Conservation (phyloP, 2,888 invertebrate species). For the Phytoseiulus persimilis region DNA sequence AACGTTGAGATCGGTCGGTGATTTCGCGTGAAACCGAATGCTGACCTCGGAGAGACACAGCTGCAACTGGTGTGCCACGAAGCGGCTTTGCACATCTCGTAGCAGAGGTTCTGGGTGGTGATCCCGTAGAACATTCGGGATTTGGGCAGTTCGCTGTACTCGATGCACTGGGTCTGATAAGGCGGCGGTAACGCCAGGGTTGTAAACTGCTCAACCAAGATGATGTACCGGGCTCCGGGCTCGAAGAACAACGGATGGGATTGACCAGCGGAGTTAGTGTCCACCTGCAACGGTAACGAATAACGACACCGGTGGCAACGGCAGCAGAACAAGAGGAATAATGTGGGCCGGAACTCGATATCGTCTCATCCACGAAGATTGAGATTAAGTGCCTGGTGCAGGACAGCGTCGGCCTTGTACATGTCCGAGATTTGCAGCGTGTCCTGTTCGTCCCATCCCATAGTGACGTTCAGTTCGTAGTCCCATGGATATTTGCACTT, state of each 20-base stretch:
- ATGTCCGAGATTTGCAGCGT: slow-evolving; percentile 33
- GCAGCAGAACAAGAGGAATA: not conserved
- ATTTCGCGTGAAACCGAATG: not conserved
- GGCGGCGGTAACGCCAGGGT: slow-evolving; percentile 27
- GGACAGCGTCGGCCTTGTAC: slow-evolving; percentile 34
- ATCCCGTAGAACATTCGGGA: slow-evolving; percentile 27
- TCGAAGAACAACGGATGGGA: slow-evolving; percentile 24
- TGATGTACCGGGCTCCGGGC: slow-evolving; percentile 33
- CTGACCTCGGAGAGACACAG: slow-evolving; percentile 9
- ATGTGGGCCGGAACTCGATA: not conserved
- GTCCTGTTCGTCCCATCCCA: slow-evolving; percentile 35
- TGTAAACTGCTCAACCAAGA: slow-evolving; percentile 34
- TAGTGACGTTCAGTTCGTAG: slow-evolving; percentile 23
- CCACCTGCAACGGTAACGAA: slow-evolving; percentile 1
- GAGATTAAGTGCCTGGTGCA: slow-evolving; percentile 16
- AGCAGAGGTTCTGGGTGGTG: slow-evolving; percentile 26
- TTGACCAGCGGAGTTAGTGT: slow-evolving; percentile 37
- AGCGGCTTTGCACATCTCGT: slow-evolving; percentile 31
- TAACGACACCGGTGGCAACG: not conserved
- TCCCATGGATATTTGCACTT: slow-evolving; percentile 38
- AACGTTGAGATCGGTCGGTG: too few species aligned
- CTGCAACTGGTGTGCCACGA: not conserved
- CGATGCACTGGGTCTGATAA: slow-evolving; percentile 21
- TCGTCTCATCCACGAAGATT: not conserved
- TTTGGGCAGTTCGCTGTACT: not conserved